Evolutionary conservation across 2,888 invertebrate genomes (phyloP), one percentile per base, ranked within the genome.

Genomic region (Polydrusus cervinus): DNA sequence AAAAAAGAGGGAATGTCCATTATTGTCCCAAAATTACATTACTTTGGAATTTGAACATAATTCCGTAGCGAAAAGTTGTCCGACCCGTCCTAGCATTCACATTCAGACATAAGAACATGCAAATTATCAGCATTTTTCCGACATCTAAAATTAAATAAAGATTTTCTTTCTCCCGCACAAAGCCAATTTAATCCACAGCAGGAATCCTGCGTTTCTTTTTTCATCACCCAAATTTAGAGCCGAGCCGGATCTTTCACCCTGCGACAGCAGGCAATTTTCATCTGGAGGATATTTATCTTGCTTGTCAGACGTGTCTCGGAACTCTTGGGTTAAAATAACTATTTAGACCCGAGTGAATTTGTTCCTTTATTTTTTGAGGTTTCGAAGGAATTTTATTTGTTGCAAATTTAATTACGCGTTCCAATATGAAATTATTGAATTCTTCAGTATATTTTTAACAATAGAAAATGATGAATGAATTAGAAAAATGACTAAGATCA

Each of bases 201-300:
- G 34, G 16, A 53, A 40, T 14, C 18, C 65, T 65, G 51, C 40
- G 53, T 64, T 55, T 65, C 40, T 64, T 64, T 64, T 49, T 49
- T 40, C 53, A 40, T 5, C 47, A 10, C 30, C 47, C 68, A 45
- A 68, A 68, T 68, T 68, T 68, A 68, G 60, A 60, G 38, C 18
- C 25, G 16, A 14, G 57, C 38, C 40, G 57, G 57, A 66, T 53
- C 66, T 49, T 64, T 64, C 64, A 64, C 64, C 64, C 47, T 49
- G 49, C 47, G 30, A 60, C 57, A 38, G 57, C 57, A 60, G 57
- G 57, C 57, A 47, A 49, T 51, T 57, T 68, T 47, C 71, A 72
- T 65, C 65, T 72, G 71, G 57, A 38, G 30, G 57, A 57, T 72
- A 72, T 72, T 66, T 45, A 72, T 72, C 71, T 72, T 55, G 20